Evolutionary conservation across 2,113 vertebrate genomes (phyloP), one percentile per base, ranked within the genome.

Genomic region (Argyrosomus japonicus): DNA sequence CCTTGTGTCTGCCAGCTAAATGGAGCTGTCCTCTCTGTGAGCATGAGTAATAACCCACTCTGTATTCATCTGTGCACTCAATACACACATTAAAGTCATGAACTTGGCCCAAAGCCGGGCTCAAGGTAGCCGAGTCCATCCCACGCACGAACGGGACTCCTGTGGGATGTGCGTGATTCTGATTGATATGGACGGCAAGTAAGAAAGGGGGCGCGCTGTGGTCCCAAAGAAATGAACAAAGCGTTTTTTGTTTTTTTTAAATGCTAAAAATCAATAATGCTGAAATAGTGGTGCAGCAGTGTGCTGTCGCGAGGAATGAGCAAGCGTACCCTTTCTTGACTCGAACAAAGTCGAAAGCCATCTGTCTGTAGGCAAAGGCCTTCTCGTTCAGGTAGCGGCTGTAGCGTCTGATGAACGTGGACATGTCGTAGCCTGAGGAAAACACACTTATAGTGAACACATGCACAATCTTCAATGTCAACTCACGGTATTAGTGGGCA

Each of bases 361-460:
- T 98, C 95, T 99, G 98, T 95, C 98, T 97, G 94, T 99, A 99
- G 53, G 98, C 97, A 88, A 99, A 99, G 63, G 98, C 97, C 90
- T 99, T 99, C 94, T 99, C 98, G 84, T 99, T 99, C 93, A 99
- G 95, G 87, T 99, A 99, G 36, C 98, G 96, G 92, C 98, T 97
- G 94, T 99, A 99, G 69, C 98, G 96, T 80, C 98, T 97, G 94
- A 99, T 99, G 94, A 99, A 99, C 0, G 98, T 99, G 87, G 98
- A 99, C 98, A 99, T 99, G 93, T 99, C 98, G 81, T 98, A 99
- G 79, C 98, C 98, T 99, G 90, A 79, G 81, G 80, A 87, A 40
- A 48, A 91, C 68, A 87, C 53, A 88, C 48, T 63, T 48, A 62
- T 18, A 87, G 25, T 79, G 51, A 73, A 81, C 32, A 60, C 51